phyloP scores from a whole-genome alignment of 53 echinoderm and acorn worm genomes.

The Zoroaster sp. region DNA sequence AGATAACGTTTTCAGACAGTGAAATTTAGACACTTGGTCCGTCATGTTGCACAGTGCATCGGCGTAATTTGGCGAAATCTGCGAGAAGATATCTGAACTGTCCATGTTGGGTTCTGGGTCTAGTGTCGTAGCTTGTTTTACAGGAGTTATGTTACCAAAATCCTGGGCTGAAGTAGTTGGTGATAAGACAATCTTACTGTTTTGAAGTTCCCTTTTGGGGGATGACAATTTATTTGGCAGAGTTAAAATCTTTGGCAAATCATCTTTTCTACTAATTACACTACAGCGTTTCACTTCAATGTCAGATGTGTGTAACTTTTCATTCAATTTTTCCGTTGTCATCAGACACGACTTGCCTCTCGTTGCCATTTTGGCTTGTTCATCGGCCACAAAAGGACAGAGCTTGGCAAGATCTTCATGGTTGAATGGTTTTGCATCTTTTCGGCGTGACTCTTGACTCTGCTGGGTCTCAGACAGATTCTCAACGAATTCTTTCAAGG shows the following conservation, averaged over 20 bases:
- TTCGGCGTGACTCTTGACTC: background rate
- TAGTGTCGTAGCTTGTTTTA: background rate
- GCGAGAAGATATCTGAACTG: constrained; percentile 70
- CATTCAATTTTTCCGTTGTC: background rate
- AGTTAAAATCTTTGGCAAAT: background rate
- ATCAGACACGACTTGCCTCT: no score
- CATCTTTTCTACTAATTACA: background rate
- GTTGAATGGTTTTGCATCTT: background rate
- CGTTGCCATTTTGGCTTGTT: background rate
- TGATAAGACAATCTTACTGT: background rate
- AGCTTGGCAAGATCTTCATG: background rate
- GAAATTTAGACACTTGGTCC: constrained; percentile 58
- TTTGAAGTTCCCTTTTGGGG: background rate
- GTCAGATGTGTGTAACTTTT: background rate
- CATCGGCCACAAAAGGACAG: background rate
- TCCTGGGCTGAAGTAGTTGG: background rate
- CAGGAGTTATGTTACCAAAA: background rate
- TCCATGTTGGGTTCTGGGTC: background rate
- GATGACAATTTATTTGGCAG: background rate
- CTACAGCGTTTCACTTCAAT: background rate
- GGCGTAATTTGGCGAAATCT: constrained; percentile 78
- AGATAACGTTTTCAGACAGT: background rate
- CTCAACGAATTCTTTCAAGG: constrained; percentile 26
- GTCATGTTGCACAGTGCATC: constrained; percentile 70
- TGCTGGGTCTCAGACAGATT: background rate